These are phyloP conservation scores for Acrobasis consociella DNA, from an alignment of 2,888 invertebrate genomes.

Conservation along the genomic window DNA sequence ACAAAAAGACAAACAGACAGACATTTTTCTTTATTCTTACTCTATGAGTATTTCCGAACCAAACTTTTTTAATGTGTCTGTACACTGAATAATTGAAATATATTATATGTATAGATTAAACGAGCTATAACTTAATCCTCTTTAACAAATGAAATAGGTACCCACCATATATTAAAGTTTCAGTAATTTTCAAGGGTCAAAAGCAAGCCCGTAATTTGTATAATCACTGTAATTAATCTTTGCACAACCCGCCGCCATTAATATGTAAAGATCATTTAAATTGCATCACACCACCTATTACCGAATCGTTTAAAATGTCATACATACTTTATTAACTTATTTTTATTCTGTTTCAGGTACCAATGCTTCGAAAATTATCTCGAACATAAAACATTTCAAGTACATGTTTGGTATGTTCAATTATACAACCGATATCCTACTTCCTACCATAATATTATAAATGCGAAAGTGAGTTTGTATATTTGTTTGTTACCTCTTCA, in stretches of 20 bases:
- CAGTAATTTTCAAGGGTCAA: background rate
- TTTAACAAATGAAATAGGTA: too few relatives aligned
- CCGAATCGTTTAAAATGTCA: conserved; percentile 11
- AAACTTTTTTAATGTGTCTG: too few relatives aligned
- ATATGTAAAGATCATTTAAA: background rate
- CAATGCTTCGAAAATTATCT: conserved; percentile 28
- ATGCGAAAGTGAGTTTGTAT: too few relatives aligned
- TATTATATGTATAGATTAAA: too few relatives aligned
- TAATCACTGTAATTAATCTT: conserved; percentile 22
- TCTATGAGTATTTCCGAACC: too few relatives aligned
- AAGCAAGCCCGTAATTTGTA: conserved; percentile 4
- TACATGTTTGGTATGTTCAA: conserved; percentile 33
- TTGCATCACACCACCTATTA: background rate
- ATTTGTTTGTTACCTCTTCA: too few relatives aligned
- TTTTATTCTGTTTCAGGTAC: conserved; percentile 59
- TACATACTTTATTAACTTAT: conserved; percentile 31
- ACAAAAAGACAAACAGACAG: too few relatives aligned
- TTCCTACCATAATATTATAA: too few relatives aligned
- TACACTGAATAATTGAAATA: too few relatives aligned
- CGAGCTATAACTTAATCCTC: too few relatives aligned
- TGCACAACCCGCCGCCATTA: background rate
- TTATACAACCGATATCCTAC: too few relatives aligned
- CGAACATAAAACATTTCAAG: conserved; percentile 6
- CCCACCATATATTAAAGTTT: background rate
- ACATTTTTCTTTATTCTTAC: too few relatives aligned